Base-by-base conservation (phyloP, 2,113 vertebrate genomes). In the Hystrix brachyura region DNA sequence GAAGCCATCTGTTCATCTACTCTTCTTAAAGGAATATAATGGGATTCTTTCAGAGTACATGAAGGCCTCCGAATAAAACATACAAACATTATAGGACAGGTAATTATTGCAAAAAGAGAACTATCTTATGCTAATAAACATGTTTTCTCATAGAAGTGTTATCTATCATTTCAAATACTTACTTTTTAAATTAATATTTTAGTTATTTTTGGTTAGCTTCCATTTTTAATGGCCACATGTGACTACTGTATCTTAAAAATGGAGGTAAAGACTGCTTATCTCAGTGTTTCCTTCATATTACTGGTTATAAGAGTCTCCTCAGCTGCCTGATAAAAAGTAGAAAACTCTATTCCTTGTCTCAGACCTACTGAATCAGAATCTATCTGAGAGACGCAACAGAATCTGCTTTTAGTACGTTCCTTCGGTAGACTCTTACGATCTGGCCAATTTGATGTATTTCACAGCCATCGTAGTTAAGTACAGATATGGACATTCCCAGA, bases 31-130 rank as follows among this genome's bases (percentile, higher is more conserved):
- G 65, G 65, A 92, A 89, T 85, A 80, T 18, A 81, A 85, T 21
- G 34, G 51, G 60, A 65, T 94, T 51, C 64, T 65, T 95, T 79
- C 79, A 84, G 55, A 74, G 67, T 11, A 51, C 43, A 67, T 13
- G 53, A 71, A 94, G 71, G n/a, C 62, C 62, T 88, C 48, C 67
- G 79, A 78, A 72, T 80, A 80, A 92, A 91, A 53, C 79, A 25
- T 34, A 62, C n/a, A 32, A 48, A 43, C n/a, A 60, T 51, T 48
- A 43, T 19, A 90, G 71, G 88, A 80, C 84, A 80, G 29, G 60
- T 48, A 81, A 79, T 78, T 71, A 43, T 91, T 69, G 8, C 55
- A 91, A 48, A 84, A 48, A 12, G 80, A 92, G 43, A 81, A 76
- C 65, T 34, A 64, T 84, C 46, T 59, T 0, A 43, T 48, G 38